Evolutionary conservation across 2,797 vertebrate genomes (phyloP), one percentile per base, ranked within the genome.

Genomic region (Tragelaphus oryx): DNA sequence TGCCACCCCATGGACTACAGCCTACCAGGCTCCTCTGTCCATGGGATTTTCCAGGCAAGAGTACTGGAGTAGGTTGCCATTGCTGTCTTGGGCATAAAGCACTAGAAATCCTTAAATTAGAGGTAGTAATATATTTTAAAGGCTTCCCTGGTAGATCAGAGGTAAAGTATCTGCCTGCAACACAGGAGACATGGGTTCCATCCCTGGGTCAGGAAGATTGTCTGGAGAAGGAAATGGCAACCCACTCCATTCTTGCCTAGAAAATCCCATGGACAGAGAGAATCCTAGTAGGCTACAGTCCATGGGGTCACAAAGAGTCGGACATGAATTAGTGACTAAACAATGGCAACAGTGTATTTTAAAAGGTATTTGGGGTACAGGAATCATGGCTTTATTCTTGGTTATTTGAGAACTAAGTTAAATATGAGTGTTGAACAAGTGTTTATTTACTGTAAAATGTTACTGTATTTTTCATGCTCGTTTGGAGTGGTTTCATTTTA

Each of bases 361-460:
- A 55, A 80, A 85, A 74, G 52, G 54, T 78, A 55, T 75, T 41
- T 75, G 50, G 44, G 41, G 5, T 59, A 44, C 22, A 46, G 26
- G n/a, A 50, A 13, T 83, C 55, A 55, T 50, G 75, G 37, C 37
- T 78, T 83, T 88, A 44, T 71, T 80, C 62, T 62, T 71, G 33
- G 12, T 50, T n/a, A 85, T 79, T 79, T 79, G 44, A 79, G 46
- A 37, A 85, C 33, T 44, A 68, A 83, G 33, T 89, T 94, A 86
- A 86, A 33, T 85, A 59, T 46, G 12, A 52, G 6, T 41, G 33
- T 44, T 86, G 28, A 80, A 59, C 28, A 94, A 41, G 30, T 78
- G 41, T 75, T 75, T 83, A 65, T 37, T 55, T 89, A 54, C 46
- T 30, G 16, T 76, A 76, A 30, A 48, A 48, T 76, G 12, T 83